Percentiles rank a stretch among this genome's conserved stretches.
Evolutionary conservation across 30 jellyfish, hydroid and myxozoan species (phyloP).

Genomic region (Rhopilema esculentum): DNA sequence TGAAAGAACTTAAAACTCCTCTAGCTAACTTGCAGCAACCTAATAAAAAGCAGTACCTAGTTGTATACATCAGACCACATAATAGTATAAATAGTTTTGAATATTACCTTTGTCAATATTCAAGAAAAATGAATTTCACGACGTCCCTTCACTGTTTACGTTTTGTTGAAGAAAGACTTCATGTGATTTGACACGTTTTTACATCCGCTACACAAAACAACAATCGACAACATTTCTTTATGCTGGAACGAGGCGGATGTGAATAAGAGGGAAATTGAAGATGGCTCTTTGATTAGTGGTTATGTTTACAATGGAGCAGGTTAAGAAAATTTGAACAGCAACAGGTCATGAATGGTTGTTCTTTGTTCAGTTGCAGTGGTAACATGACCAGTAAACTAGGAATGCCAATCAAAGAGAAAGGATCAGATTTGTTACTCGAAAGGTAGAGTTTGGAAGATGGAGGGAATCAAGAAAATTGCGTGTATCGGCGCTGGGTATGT

Average conservation of each 20-base stretch:
- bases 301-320: neutral
- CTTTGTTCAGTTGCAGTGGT: constrained; percentile 66
- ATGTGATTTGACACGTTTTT: neutral
- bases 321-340: neutral
- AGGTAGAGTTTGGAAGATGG: constrained; percentile 11
- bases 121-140: no score
- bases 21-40: no score
- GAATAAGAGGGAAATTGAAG: neutral
- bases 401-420: neutral
- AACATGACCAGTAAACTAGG: constrained; percentile 19
- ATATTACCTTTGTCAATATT: neutral
- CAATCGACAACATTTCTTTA: neutral
- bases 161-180: no score
- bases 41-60: no score
- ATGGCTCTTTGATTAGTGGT: neutral
- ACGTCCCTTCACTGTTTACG: no score
- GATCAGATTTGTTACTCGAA: neutral
- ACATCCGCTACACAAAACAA: neutral
- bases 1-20: no score
- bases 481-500: constrained; percentile 99
- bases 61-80: no score
- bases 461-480: constrained; percentile 59
- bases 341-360: constrained; percentile 30
- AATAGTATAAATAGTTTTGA: neutral
- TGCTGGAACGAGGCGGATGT: no score